Evolutionary conservation across 1,140 invertebrate species (phyloP), one percentile per base, ranked within the genome.

Genomic region (Panonychus citri): DNA sequence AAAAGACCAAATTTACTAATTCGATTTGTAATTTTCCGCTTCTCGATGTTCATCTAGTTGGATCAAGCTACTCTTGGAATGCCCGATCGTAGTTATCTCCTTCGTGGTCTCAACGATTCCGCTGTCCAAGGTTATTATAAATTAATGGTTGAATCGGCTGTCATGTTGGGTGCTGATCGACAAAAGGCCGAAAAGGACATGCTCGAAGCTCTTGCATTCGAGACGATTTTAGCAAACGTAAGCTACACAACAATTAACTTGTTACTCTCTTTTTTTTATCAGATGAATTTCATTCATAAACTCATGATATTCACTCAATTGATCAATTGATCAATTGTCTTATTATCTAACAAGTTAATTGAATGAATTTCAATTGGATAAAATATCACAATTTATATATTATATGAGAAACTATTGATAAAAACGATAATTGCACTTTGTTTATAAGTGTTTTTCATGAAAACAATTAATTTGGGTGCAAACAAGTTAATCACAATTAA

Each of bases 161-260:
- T 81, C 0, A 73, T 91, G 3, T 76, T 96, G 40, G 91, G 91
- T 17, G 83, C 86, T 4, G 71, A 90, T 24, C 76, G 71, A 58
- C 65, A 70, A 0, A 66, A 66, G n/a, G 88, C 87, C 1, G 67
- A 94, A 55, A 68, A 71, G 8, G 84, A 94, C 64, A 74, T 96
- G 42, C 75, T 73, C 24, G 80, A 85, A 52, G 85, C 88, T 0
- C 72, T 97, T 1, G 71, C 83, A 19, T 95, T 97, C 64, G 91
- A 98, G 74, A 87, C 87, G 17, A 75, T 80, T 60, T 73, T 98
- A 40, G 88, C 88, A n/a, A 90, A 91, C 66, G 85, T 89, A 74
- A 79, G 76, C 74, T 58, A 30, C 17, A 39, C 3, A 43, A 25
- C n/a, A 34, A 34, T 7, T 7, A 34, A 34, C n/a, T n/a, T 7